phyloP scores from a whole-genome alignment of 2,113 vertebrate species.

The Leptodactylus fuscus region DNA sequence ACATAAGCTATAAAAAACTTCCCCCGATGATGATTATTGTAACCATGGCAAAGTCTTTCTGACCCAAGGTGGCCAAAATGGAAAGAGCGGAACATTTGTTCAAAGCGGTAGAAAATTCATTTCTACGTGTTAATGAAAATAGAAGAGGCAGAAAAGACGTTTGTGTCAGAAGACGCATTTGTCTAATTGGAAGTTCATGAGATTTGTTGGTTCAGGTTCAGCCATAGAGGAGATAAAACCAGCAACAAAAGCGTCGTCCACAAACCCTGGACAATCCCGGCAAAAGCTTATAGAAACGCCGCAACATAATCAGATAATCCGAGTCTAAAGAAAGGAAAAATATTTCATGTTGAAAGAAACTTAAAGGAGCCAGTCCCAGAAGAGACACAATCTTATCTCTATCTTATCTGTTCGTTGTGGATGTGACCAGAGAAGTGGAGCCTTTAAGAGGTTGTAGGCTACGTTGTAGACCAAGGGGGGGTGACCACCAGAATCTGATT shows the following conservation, averaged over 20 bases:
- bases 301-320: background rate
- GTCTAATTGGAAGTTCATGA: constrained; percentile 17
- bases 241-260: background rate
- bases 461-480: no score
- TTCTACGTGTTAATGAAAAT: constrained; percentile 33
- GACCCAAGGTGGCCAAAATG: background rate
- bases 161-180: constrained; percentile 1
- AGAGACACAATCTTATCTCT: background rate
- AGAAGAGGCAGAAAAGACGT: constrained; percentile 31
- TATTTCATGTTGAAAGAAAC: background rate
- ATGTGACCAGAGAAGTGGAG: background rate
- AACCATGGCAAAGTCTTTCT: constrained; percentile 3
- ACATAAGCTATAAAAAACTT: background rate
- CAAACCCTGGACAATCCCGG: no score
- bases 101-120: constrained; percentile 25
- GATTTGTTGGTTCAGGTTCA: background rate
- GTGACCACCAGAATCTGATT: no score
- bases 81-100: constrained; percentile 3
- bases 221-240: background rate
- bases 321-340: background rate
- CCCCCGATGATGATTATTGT: background rate
- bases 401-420: background rate
- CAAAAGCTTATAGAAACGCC: no score
- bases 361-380: background rate
- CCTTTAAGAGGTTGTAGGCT: no score